Conservation (phyloP, 2,888 invertebrate genomes). For the Cordilura impudica region DNA sequence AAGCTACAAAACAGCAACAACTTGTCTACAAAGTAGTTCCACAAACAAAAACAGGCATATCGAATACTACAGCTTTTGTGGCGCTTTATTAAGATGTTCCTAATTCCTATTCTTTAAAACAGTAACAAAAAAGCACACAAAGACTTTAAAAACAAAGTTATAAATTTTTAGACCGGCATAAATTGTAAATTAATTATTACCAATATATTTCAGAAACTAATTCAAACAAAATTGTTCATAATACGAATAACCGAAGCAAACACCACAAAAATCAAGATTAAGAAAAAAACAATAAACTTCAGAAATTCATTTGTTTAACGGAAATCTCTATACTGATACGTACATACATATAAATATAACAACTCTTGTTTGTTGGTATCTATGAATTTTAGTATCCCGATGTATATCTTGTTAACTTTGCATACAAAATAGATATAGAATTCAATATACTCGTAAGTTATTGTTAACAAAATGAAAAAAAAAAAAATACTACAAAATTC, state of each 20-base stretch:
- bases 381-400: neutral
- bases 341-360: neutral
- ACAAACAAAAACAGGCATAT: neutral
- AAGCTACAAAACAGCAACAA: neutral
- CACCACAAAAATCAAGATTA: neutral
- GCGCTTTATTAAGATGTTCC: constrained; percentile 12
- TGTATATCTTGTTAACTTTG: constrained; percentile 18
- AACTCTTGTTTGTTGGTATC: neutral
- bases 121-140: neutral
- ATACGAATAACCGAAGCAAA: constrained; percentile 6
- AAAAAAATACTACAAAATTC: constrained; percentile 35
- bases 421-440: constrained; percentile 3
- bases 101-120: neutral
- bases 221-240: neutral
- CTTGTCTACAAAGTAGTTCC: neutral
- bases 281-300: constrained; percentile 9
- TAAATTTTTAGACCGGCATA: constrained; percentile 24
- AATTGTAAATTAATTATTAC: constrained; percentile 42
- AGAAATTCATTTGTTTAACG: constrained; percentile 23
- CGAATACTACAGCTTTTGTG: neutral
- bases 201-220: constrained; percentile 31
- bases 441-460: constrained; percentile 8
- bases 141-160: constrained; percentile 4
- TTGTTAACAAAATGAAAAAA: constrained; percentile 5
- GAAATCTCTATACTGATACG: neutral